Evolutionary conservation across 2,888 invertebrate species (phyloP), one percentile per base, ranked within the genome.

Genomic region (Aproaerema taeniolella): DNA sequence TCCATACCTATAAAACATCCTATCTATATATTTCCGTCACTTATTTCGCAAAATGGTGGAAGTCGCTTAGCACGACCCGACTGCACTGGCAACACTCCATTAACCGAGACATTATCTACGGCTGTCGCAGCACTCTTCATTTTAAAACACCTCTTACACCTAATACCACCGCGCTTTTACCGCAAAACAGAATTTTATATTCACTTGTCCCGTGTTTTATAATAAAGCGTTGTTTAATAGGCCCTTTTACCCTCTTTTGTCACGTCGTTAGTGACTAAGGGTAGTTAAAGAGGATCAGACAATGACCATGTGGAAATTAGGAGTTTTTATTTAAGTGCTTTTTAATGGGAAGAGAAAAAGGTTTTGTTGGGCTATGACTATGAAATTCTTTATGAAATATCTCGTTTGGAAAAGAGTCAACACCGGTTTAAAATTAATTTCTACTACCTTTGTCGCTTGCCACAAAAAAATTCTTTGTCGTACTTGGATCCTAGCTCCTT

Each of bases 81-180:
- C 61, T 60, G 64, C 66, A 61, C 50, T 51, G 52, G 57, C 63
- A 61, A 67, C 69, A 68, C 68, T 71, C 74, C 77, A 77, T 77
- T 77, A 76, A 63, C 63, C 59, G 55, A 69, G 61, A 71, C 74
- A 76, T 77, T 76, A 76, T 72, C 70, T 63, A 50, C 52, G 61
- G 53, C 57, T 61, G 55, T 55, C 57, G 59, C 54, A 67, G 58
- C 59, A 57, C 67, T 66, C 54, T 58, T 64, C 58, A 61, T 61
- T 69, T 67, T 61, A 69, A 72, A 71, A 72, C 69, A 69, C 62
- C 46, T 55, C 54, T 57, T 45, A 53, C 56, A 59, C 55, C 58
- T 61, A 61, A 61, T 58, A 61, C 59, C 51, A 52, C 50, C 38
- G 38, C 38, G 49, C 45, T 58, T 59, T 59, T 54, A 55, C 49